Evolutionary conservation across 2,113 vertebrate genomes (phyloP).

Genomic region (Xenus cinereus): DNA sequence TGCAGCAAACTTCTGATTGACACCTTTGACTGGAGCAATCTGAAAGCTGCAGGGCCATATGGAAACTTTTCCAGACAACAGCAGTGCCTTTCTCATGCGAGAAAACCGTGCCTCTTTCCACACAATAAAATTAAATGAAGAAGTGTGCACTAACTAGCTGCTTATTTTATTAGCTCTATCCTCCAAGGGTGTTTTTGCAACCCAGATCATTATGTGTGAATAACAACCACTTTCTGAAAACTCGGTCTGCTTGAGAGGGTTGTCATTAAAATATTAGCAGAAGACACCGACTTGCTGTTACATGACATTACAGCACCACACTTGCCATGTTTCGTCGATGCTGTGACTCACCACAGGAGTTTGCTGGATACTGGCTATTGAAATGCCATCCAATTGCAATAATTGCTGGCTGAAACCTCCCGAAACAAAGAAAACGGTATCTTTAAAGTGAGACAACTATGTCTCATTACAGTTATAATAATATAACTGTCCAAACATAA

Average conservation of each 20-base stretch:
- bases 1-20: neutral
- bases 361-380: neutral
- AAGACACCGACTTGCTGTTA: conserved; percentile 1
- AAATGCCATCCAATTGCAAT: neutral
- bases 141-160: neutral
- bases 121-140: conserved; percentile 23
- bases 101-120: neutral
- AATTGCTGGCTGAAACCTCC: conserved; percentile 15
- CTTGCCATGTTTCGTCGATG: neutral
- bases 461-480: neutral
- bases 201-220: neutral
- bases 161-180: conserved; percentile 39
- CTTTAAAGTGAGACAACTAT: neutral
- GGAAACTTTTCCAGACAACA: neutral
- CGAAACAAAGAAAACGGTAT: neutral
- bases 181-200: neutral
- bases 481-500: conserved; percentile 21
- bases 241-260: neutral
- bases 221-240: conserved; percentile 26
- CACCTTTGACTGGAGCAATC: neutral
- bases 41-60: neutral
- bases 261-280: conserved; percentile 21
- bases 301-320: neutral
- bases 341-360: neutral
- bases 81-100: neutral